A percentile compares a stretch with the other conserved stretches of the same genome.
These are phyloP conservation scores for Phengaris arion DNA, from an alignment of 2,888 invertebrate species.

Conservation along the genomic window DNA sequence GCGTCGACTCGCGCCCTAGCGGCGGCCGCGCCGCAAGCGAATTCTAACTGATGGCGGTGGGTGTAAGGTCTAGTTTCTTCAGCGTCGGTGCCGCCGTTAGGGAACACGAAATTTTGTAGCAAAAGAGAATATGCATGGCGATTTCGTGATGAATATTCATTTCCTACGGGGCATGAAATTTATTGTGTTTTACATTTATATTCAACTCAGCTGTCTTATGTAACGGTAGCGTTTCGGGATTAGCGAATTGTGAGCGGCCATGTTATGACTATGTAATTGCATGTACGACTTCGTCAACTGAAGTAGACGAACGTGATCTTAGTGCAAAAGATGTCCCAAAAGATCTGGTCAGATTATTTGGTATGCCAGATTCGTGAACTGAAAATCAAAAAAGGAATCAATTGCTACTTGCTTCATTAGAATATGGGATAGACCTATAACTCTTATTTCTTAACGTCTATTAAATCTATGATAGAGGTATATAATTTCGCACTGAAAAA, in stretches of 20 bases:
- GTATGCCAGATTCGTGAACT: neutral
- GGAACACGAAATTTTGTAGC: constrained; percentile 70
- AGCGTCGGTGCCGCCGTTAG: constrained; percentile 48
- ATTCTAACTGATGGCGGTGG: constrained; percentile 55
- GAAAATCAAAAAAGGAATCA: neutral
- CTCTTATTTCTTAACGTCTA: no score
- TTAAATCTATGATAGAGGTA: no score
- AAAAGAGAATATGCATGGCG: constrained; percentile 79
- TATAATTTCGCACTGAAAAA: neutral
- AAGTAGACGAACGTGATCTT: constrained; percentile 5
- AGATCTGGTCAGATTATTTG: neutral
- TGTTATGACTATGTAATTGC: constrained; percentile 63
- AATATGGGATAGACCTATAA: no score
- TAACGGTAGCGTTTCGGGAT: constrained; percentile 78
- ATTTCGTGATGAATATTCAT: constrained; percentile 81
- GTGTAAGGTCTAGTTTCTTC: constrained; percentile 64
- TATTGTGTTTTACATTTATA: constrained; percentile 81
- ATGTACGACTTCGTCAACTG: neutral
- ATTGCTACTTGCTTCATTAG: neutral
- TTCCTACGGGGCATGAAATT: constrained; percentile 80
- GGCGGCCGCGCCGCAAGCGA: constrained; percentile 49
- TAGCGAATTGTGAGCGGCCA: constrained; percentile 76
- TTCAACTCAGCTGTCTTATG: constrained; percentile 79
- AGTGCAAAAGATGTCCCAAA: constrained; percentile 2
- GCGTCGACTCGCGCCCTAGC: constrained; percentile 62